A percentile compares a stretch with the other conserved stretches of the same genome.
Conservation (phyloP, 1,140 invertebrate species). For the Drosophila rufa region DNA sequence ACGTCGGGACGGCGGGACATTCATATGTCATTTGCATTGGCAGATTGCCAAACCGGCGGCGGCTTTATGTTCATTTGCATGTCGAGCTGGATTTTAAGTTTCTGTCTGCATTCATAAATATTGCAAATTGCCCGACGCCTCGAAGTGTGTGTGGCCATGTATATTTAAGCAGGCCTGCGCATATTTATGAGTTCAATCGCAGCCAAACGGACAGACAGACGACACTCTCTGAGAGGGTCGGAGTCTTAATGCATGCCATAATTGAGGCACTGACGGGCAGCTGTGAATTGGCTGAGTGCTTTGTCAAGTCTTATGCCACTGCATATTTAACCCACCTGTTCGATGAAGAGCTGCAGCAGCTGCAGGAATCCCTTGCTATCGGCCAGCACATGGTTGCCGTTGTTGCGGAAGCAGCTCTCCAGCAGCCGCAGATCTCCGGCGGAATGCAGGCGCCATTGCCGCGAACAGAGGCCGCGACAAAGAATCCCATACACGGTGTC, state of each 20-base stretch:
- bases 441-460: slow-evolving; percentile 57
- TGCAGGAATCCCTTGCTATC: slow-evolving; percentile 80
- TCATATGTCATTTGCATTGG: slow-evolving; percentile 49
- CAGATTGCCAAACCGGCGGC: slow-evolving; percentile 34
- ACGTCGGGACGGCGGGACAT: slow-evolving; percentile 3
- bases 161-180: slow-evolving; percentile 45
- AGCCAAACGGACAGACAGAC: neutral
- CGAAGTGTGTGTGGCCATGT: slow-evolving; percentile 39
- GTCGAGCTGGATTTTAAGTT: slow-evolving; percentile 46
- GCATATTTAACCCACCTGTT: slow-evolving; percentile 68
- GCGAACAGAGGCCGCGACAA: slow-evolving; percentile 48
- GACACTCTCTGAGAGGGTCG: neutral
- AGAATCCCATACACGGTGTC: slow-evolving; percentile 65
- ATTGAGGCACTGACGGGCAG: slow-evolving; percentile 44
- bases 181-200: slow-evolving; percentile 59
- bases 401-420: slow-evolving; percentile 76
- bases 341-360: slow-evolving; percentile 73
- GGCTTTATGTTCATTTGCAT: slow-evolving; percentile 45
- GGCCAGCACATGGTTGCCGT: slow-evolving; percentile 79
- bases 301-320: slow-evolving; percentile 20
- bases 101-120: slow-evolving; percentile 60
- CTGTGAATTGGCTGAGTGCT: slow-evolving; percentile 45
- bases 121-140: slow-evolving; percentile 47
- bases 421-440: slow-evolving; percentile 61
- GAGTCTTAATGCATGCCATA: slow-evolving; percentile 45